Base-by-base conservation (phyloP, 2,113 vertebrate genomes). In the Acrocephalus arundinaceus region DNA sequence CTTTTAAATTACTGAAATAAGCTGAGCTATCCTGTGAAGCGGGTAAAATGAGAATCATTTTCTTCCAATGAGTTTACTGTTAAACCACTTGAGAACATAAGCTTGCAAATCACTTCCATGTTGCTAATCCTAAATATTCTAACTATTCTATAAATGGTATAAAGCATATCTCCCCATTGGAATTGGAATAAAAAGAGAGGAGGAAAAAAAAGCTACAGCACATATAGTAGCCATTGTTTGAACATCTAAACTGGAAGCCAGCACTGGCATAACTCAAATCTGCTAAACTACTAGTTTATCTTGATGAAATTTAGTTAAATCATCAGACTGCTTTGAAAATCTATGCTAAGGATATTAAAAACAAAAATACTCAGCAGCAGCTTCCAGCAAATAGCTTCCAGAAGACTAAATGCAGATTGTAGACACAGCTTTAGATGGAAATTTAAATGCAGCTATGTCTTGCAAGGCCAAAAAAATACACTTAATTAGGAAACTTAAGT, bases 101-200 rank as follows among this genome's bases (percentile, higher is more conserved):
- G 8, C 35, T 78, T 91, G 61, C 27, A 95, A 95, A 87, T 94
- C 68, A 82, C 70, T 95, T 94, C 71, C 83, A 86, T 0, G 7
- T 87, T 86, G 91, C 77, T 91, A 92, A 96, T 95, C 79, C 73
- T 74, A 73, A 77, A 5, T 51, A 63, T 52, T 79, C 55, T 27
- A 68, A 70, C 31, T 58, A 41, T 48, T 70, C 14, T 16, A 4
- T 45, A 33, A 85, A 78, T 35, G 14, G 31, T 48, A 68, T 43
- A 81, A 81, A 84, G 65, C 1, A 0, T 27, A 74, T 46, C 31
- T 83, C 72, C 67, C 46, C 48, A 28, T 5, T 54, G 77, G 37
- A 93, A 83, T 0, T 41, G 28, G n/a, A 54, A 57, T 7, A 85
- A 87, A 70, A 33, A 66, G 17, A 86, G 15, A 13, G 2, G 17